Evolutionary conservation across 2,888 invertebrate genomes (phyloP).

Genomic region (Melanotus villosus): DNA sequence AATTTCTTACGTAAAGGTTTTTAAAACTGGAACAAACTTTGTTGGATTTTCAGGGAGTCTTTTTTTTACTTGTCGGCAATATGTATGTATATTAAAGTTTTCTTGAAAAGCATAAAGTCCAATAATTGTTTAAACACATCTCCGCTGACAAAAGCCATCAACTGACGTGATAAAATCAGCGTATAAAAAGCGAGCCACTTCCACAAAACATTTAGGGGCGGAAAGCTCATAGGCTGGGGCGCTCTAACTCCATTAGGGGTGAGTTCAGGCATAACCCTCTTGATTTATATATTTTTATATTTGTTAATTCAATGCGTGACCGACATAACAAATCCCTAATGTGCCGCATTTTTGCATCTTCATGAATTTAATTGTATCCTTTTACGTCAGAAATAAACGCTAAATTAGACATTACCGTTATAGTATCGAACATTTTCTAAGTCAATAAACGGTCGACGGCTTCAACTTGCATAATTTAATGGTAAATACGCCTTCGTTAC

Average conservation of each 20-base stretch:
- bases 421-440: constrained; percentile 1
- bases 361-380: constrained; percentile 21
- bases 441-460: constrained; percentile 14
- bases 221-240: constrained; percentile 51
- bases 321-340: constrained; percentile 47
- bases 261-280: constrained; percentile 52
- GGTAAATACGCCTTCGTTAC: constrained; percentile 11
- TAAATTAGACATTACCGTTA: neutral
- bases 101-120: constrained; percentile 32
- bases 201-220: constrained; percentile 52
- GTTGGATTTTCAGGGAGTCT: neutral
- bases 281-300: constrained; percentile 56
- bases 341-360: constrained; percentile 39
- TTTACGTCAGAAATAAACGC: neutral
- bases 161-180: constrained; percentile 50
- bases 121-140: constrained; percentile 50
- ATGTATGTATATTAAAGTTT: constrained; percentile 1
- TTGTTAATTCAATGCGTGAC: constrained; percentile 55
- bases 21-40: neutral
- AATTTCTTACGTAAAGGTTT: constrained; percentile 1
- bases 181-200: constrained; percentile 49
- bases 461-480: constrained; percentile 23
- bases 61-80: neutral
- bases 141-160: constrained; percentile 50
- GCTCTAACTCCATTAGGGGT: constrained; percentile 53